A percentile compares a stretch with the other conserved stretches of the same genome.
Evolutionary conservation across 2,797 vertebrate genomes (phyloP).

Genomic region (Girardinus metallicus): DNA sequence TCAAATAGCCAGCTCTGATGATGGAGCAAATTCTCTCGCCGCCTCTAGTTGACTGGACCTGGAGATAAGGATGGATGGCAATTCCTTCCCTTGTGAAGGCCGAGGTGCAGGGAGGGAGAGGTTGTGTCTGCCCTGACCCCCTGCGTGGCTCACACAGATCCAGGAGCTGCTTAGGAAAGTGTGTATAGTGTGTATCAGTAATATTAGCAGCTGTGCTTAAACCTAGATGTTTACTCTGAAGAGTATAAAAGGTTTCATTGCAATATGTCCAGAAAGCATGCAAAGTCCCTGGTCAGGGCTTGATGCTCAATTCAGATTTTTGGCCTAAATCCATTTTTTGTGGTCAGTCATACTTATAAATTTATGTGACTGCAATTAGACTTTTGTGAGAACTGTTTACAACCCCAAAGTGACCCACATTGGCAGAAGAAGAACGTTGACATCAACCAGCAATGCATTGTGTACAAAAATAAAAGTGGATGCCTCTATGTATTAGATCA

Average conservation of each 20-base stretch:
- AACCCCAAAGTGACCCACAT: background rate
- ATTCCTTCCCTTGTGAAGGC: constrained; percentile 81
- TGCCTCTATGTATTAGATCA: background rate
- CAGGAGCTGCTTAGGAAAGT: constrained; percentile 10
- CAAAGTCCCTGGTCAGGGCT: background rate
- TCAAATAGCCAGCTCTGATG: constrained; percentile 91
- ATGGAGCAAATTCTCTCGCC: constrained; percentile 90
- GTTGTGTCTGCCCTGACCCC: constrained; percentile 25
- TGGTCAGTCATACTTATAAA: background rate
- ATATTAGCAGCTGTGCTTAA: background rate
- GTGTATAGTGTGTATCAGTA: background rate
- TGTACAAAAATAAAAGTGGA: background rate
- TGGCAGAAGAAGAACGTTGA: background rate
- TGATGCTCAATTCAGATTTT: background rate
- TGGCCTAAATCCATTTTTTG: background rate
- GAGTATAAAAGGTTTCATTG: background rate
- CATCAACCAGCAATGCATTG: background rate
- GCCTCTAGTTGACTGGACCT: constrained; percentile 90
- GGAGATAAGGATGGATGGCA: constrained; percentile 90
- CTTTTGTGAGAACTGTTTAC: background rate
- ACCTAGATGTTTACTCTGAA: background rate
- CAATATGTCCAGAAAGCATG: background rate
- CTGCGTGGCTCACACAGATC: constrained; percentile 12
- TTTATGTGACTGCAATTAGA: background rate
- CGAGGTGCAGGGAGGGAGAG: constrained; percentile 7